Evolutionary conservation across 2,797 vertebrate genomes (phyloP).

Genomic region (Myripristis jacobus): DNA sequence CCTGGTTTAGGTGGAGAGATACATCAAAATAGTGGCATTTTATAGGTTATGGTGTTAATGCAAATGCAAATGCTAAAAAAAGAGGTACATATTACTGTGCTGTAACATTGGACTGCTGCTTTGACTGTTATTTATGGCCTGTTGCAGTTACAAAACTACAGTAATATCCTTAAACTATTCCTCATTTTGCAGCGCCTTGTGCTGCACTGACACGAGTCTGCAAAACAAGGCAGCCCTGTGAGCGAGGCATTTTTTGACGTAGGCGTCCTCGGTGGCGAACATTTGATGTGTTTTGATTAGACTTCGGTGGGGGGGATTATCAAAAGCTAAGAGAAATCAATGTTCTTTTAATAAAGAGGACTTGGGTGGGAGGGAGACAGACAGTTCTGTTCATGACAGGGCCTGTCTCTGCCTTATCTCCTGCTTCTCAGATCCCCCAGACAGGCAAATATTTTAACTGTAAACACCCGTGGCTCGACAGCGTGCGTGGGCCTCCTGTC

Average conservation of each 20-base stretch:
- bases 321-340: conserved; percentile 82
- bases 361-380: conserved; percentile 78
- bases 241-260: conserved; percentile 63
- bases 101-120: conserved; percentile 49
- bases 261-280: conserved; percentile 78
- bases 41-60: conserved; percentile 31
- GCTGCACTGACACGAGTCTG: conserved; percentile 32
- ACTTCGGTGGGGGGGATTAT: conserved; percentile 75
- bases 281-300: conserved; percentile 82
- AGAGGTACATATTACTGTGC: conserved; percentile 7
- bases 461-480: conserved; percentile 80
- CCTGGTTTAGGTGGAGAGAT: conserved; percentile 9
- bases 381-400: conserved; percentile 76
- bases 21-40: conserved; percentile 23
- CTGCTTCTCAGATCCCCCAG: conserved; percentile 75
- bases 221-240: conserved; percentile 67
- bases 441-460: conserved; percentile 84
- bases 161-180: conserved; percentile 15
- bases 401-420: conserved; percentile 81
- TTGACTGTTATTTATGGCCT: conserved; percentile 61
- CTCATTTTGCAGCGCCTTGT: conserved; percentile 18
- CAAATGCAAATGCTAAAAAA: conserved; percentile 37
- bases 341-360: conserved; percentile 83
- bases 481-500: conserved; percentile 77
- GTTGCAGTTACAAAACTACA: conserved; percentile 44